Conservation (phyloP, 2,113 vertebrate genomes). For the Coryphaenoides rupestris region DNA sequence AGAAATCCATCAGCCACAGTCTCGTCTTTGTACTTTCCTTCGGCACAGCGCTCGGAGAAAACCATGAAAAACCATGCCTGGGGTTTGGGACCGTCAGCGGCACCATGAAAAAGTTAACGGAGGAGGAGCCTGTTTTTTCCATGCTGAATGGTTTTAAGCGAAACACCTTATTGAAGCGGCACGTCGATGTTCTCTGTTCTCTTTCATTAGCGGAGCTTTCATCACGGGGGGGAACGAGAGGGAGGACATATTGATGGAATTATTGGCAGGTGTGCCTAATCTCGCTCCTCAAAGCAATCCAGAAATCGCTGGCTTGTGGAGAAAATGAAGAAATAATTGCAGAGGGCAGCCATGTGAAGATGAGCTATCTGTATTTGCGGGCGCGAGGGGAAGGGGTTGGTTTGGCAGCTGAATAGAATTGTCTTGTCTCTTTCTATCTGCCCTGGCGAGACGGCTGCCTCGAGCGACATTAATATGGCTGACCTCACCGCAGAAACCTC, state of each 20-base stretch:
- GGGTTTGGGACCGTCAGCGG: constrained; percentile 45
- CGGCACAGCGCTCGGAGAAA: constrained; percentile 14
- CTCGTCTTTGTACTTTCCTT: constrained; percentile 14
- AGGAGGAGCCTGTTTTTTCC: constrained; percentile 29
- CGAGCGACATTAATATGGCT: constrained; percentile 59
- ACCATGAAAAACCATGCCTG: constrained; percentile 12
- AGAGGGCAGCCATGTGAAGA: constrained; percentile 47
- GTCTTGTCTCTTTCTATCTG: constrained; percentile 50
- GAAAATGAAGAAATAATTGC: constrained; percentile 54
- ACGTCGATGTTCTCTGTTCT: constrained; percentile 54
- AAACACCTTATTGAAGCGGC: constrained; percentile 51
- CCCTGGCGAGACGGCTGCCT: constrained; percentile 23
- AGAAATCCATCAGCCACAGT: not conserved
- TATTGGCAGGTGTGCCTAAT: constrained; percentile 64
- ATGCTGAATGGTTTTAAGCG: constrained; percentile 46
- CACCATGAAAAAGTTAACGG: constrained; percentile 37
- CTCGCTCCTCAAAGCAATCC: constrained; percentile 39
- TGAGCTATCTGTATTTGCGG: constrained; percentile 40
- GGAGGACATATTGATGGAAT: constrained; percentile 48
- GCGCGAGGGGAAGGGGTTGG: constrained; percentile 43
- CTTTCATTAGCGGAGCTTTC: constrained; percentile 59
- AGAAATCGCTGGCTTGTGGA: constrained; percentile 28
- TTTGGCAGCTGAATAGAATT: constrained; percentile 37
- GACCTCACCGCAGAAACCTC: constrained; percentile 48
- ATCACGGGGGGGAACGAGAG: constrained; percentile 34